Evolutionary conservation across 2,113 vertebrate genomes (phyloP).

Genomic region (Tricholaema leucomelas): DNA sequence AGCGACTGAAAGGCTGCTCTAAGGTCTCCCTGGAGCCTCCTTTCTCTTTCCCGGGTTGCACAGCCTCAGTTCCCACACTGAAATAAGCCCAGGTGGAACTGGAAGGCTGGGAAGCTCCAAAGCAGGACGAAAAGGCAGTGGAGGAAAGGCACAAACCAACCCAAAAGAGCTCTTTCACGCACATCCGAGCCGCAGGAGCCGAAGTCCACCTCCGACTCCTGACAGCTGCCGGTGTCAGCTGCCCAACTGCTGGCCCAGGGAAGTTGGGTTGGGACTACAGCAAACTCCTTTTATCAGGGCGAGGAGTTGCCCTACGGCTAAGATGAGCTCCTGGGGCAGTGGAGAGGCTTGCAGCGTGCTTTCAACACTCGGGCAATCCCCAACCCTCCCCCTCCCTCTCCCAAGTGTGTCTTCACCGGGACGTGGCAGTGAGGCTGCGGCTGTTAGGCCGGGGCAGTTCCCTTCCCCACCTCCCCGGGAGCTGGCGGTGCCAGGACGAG

Average conservation of each 20-base stretch:
- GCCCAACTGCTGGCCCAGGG: background rate
- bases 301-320: background rate
- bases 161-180: background rate
- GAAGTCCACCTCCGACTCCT: background rate
- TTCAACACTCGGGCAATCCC: background rate
- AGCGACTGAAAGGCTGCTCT: too few species aligned
- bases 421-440: too few species aligned
- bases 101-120: accelerated
- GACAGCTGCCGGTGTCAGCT: background rate
- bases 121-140: background rate
- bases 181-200: background rate
- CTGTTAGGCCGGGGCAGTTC: background rate
- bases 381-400: background rate
- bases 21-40: too few species aligned
- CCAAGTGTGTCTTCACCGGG: background rate
- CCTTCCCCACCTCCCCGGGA: background rate
- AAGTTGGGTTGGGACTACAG: background rate
- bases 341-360: background rate
- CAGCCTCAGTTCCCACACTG: background rate
- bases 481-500: background rate
- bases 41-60: too few species aligned
- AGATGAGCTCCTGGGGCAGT: background rate
- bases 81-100: too few species aligned
- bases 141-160: background rate
- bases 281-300: background rate